Evolutionary conservation across 2,113 vertebrate species (phyloP).

Genomic region (Montifringilla adamsi): DNA sequence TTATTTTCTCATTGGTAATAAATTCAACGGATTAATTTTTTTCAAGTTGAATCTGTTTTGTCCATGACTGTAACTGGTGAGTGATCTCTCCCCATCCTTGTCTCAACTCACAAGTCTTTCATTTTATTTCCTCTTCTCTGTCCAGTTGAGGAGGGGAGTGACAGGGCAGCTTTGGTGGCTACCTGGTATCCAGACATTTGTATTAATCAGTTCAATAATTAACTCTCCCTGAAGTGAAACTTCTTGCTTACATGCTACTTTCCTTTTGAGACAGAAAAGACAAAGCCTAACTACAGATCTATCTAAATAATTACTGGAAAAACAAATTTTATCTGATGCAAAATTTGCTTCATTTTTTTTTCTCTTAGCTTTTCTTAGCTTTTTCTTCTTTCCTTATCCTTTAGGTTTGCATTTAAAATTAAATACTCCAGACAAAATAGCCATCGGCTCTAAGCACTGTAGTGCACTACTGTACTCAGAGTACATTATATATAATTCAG

Average conservation of each 20-base stretch:
- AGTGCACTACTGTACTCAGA: background rate
- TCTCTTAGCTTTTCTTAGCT: background rate
- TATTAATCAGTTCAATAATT: background rate
- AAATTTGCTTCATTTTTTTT: background rate
- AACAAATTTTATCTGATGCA: background rate
- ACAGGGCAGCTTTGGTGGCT: background rate
- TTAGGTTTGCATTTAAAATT: background rate
- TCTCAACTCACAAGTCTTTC: background rate
- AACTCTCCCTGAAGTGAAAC: background rate
- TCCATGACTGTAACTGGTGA: background rate
- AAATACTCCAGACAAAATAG: background rate
- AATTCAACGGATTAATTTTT: background rate
- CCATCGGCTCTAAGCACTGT: background rate
- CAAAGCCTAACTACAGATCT: background rate
- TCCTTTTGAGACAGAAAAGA: background rate
- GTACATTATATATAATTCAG: background rate
- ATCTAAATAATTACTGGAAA: background rate
- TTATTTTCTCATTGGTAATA: background rate
- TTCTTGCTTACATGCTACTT: background rate
- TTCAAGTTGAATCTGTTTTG: background rate
- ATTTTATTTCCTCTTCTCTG: background rate
- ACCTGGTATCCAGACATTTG: background rate
- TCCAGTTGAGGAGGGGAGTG: background rate
- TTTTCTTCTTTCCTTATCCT: background rate
- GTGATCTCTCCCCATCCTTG: background rate